These are phyloP conservation scores for Sula dactylatra DNA, from an alignment of 2,113 vertebrate genomes.

Conservation along the genomic window DNA sequence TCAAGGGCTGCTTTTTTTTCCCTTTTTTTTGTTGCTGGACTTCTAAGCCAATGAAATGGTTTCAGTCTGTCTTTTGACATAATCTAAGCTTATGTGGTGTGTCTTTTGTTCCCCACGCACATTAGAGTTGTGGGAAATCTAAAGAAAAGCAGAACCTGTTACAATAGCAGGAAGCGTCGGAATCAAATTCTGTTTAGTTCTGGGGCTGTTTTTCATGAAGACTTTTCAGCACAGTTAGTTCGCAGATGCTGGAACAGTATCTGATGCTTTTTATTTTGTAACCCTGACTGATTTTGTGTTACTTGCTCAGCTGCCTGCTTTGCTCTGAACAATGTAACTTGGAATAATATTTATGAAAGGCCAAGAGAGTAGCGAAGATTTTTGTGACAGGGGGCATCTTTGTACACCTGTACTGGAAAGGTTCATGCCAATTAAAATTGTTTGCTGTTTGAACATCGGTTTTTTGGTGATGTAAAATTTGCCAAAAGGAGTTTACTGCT, in stretches of 20 bases:
- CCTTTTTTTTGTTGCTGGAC: background rate
- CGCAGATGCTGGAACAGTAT: background rate
- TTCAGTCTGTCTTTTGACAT: background rate
- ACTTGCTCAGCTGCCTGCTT: background rate
- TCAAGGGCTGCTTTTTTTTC: background rate
- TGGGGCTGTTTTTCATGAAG: background rate
- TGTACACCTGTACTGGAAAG: background rate
- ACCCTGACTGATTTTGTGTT: background rate
- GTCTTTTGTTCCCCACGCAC: background rate
- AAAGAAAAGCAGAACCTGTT: background rate
- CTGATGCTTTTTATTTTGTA: background rate
- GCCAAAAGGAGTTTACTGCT: background rate
- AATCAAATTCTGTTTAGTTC: background rate
- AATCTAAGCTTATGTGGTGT: background rate
- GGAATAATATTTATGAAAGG: background rate
- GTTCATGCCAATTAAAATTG: background rate
- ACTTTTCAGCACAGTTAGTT: background rate
- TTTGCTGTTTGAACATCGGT: background rate
- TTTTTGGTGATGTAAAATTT: background rate
- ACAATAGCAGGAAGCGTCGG: background rate
- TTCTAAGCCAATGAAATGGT: background rate
- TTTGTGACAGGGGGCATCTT: background rate
- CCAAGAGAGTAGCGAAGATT: background rate
- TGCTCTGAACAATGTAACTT: background rate
- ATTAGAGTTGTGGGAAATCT: background rate